A percentile compares a stretch with the other conserved stretches of the same genome.
phyloP scores from a whole-genome alignment of 35 echinoderm and acorn worm genomes.

The Stichopus chloronotus region DNA sequence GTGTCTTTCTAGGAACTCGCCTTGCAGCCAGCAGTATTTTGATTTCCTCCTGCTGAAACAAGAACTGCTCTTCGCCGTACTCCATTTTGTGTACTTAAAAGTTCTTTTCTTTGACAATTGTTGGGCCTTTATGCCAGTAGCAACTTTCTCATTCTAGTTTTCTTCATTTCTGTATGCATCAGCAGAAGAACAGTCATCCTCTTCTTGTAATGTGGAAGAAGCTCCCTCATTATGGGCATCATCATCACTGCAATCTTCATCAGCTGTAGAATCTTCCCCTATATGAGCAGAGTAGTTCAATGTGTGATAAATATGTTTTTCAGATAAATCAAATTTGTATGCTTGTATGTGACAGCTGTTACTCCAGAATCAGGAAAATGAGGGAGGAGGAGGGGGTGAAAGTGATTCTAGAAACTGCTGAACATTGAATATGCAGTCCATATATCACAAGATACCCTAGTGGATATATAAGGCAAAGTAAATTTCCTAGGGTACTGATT shows the following conservation, averaged over 20 bases:
- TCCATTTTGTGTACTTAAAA: constrained; percentile 26
- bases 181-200: constrained; percentile 15
- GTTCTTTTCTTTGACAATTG: constrained; percentile 26
- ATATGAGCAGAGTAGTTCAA: no score
- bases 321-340: no score
- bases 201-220: not conserved
- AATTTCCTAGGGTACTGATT: constrained; percentile 19
- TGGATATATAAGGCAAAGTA: no score
- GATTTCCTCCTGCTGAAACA: not conserved
- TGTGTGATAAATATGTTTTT: no score
- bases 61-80: not conserved
- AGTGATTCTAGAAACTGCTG: no score
- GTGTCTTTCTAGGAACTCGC: not conserved
- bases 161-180: not conserved
- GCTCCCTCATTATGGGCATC: not conserved
- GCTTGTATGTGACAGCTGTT: no score
- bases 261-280: constrained; percentile 10
- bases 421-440: no score
- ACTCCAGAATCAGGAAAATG: no score
- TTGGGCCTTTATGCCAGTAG: not conserved
- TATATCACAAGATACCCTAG: no score
- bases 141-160: not conserved
- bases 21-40: not conserved
- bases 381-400: no score
- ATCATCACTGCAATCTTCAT: constrained; percentile 1